A percentile compares a stretch with the other conserved stretches of the same genome.
These are phyloP conservation scores for Papilio polyxenes DNA, from an alignment of 1,140 invertebrate species.

Conservation along the genomic window DNA sequence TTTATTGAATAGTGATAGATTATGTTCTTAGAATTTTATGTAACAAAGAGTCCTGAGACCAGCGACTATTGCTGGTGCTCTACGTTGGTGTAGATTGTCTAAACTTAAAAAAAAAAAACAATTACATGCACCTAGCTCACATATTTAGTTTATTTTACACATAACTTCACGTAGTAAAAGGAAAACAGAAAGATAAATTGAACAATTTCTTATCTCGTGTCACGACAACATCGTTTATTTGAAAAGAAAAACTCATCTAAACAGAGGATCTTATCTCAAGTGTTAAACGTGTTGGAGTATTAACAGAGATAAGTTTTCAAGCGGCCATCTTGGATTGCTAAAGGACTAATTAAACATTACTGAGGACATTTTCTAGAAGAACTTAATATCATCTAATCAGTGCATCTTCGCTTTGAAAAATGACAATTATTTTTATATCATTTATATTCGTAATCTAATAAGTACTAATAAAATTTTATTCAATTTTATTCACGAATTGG, in stretches of 20 bases:
- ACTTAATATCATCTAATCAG: not conserved
- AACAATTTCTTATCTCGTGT: slow-evolving; percentile 3
- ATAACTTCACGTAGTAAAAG: not conserved
- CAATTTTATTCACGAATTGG: too few species aligned
- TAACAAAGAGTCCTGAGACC: too few species aligned
- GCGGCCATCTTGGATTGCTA: too few species aligned
- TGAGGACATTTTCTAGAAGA: not conserved
- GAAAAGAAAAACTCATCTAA: slow-evolving; percentile 20
- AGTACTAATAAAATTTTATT: too few species aligned
- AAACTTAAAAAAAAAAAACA: too few species aligned
- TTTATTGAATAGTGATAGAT: too few species aligned
- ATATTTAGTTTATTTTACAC: slow-evolving; percentile 2
- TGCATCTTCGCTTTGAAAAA: too few species aligned
- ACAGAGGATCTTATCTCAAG: not conserved
- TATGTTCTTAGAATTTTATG: too few species aligned
- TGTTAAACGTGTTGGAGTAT: not conserved
- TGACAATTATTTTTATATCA: too few species aligned
- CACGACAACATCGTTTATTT: slow-evolving; percentile 8
- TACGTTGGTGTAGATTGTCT: too few species aligned
- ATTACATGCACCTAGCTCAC: not conserved
- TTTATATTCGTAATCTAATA: too few species aligned
- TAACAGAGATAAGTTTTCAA: not conserved
- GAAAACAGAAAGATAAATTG: slow-evolving; percentile 18
- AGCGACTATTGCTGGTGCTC: too few species aligned
- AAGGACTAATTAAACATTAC: not conserved